A percentile compares a stretch with the other conserved stretches of the same genome.
phyloP scores from a whole-genome alignment of 2,797 vertebrate genomes.

The Pantherophis vulpinus region DNA sequence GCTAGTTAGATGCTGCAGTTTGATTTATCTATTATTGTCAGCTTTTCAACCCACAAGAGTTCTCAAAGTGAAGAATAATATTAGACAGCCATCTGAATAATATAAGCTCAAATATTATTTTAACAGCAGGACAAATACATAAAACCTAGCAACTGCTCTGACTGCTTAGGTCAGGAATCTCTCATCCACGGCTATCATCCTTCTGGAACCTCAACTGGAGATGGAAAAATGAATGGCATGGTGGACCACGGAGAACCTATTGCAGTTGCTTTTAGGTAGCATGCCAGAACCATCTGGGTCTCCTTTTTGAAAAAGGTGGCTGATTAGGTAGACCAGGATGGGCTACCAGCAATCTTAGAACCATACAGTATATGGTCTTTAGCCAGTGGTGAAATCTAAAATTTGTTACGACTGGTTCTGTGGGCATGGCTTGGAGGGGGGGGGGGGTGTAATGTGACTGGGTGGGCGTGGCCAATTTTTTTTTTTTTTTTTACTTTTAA shows the following conservation, averaged over 20 bases:
- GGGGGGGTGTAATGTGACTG: too few relatives aligned
- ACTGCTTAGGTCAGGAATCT: neutral
- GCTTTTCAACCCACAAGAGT: neutral
- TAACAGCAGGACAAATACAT: neutral
- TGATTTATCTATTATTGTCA: neutral
- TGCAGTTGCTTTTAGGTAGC: neutral
- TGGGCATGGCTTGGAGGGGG: too few relatives aligned
- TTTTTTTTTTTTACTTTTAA: too few relatives aligned
- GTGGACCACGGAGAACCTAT: neutral
- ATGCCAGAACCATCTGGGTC: neutral
- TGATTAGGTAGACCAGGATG: neutral
- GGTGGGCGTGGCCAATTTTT: too few relatives aligned
- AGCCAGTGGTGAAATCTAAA: too few relatives aligned
- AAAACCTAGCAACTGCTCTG: neutral
- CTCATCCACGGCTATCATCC: neutral
- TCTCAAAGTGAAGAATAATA: neutral
- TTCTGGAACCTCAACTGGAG: neutral
- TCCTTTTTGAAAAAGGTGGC: neutral
- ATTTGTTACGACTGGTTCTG: too few relatives aligned
- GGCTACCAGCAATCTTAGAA: neutral
- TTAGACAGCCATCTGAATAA: neutral
- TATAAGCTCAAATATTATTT: neutral
- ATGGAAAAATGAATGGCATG: neutral
- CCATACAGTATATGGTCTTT: neutral
- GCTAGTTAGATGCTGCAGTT: neutral